Base-by-base conservation (phyloP, 1,140 invertebrate species). In the Heterodera schachtii region DNA sequence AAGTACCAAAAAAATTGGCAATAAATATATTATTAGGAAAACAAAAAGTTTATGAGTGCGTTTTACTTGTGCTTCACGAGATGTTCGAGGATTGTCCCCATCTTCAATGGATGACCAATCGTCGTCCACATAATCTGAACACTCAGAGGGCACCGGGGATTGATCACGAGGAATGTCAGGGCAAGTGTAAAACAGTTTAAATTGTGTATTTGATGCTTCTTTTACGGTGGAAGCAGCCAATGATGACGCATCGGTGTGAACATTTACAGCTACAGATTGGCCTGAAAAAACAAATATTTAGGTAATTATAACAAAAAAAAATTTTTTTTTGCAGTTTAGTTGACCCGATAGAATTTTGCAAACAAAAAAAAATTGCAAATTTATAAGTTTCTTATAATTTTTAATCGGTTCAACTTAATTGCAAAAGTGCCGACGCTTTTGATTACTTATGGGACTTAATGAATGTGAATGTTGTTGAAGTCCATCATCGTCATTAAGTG, bases 31-130 rank as follows among this genome's bases (percentile, higher is more conserved):
- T 31, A 31, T 31, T 31, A 31, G 31, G 31, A 1, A 31, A 31
- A 31, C 31, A 31, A 31, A 31, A 31, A 31, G 31, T 31, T 31
- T 31, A 31, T 31, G 31, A 31, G 31, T 31, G 31, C 0, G 31
- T 31, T 31, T 31, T 64, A 78, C 77, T 47, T 78, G 52, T 31
- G 77, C 46, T 47, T 78, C 77, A 21, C 77, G 66, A 16, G 77
- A 78, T 70, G 49, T 69, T 16, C 66, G 77, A 2, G 46, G 49
- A 69, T 69, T 69, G 21, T 78, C 66, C 3, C 69, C 69, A 11
- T 66, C 77, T 70, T 78, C 77, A 11, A 78, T 52, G 21, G 52
- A 52, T 19, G 77, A 78, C 77, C 77, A 78, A 31, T 69, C 77
- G 46, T 78, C 66, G 13, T 78, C 77, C 44, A 78, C 77, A 69